phyloP scores from a whole-genome alignment of 2,888 invertebrate genomes.

The Agonopterix heracliana region DNA sequence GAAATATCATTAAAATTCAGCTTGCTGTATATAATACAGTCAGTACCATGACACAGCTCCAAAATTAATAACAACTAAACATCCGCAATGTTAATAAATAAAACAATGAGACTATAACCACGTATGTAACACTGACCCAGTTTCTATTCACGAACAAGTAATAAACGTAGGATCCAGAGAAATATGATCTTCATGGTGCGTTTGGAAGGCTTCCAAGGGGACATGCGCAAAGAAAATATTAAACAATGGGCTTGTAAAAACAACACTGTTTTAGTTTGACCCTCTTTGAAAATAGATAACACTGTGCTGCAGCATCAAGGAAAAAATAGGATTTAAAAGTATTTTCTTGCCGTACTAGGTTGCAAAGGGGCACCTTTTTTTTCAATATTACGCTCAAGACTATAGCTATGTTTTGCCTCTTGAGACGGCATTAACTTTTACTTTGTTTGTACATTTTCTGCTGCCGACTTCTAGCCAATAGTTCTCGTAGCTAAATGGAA shows the following conservation, averaged over 20 bases:
- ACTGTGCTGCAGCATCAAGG: too few relatives aligned
- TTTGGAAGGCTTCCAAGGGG: conserved; percentile 29
- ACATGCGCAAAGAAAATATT: conserved; percentile 16
- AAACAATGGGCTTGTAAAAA: conserved; percentile 7
- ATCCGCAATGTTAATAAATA: not conserved
- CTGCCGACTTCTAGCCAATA: too few relatives aligned
- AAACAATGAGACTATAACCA: not conserved
- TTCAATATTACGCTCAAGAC: too few relatives aligned
- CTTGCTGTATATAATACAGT: not conserved
- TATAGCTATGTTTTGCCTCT: too few relatives aligned
- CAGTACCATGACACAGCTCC: not conserved
- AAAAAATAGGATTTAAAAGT: too few relatives aligned
- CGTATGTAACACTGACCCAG: conserved; percentile 7
- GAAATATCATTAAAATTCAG: not conserved
- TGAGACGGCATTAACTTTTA: too few relatives aligned
- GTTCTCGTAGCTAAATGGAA: too few relatives aligned
- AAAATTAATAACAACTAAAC: not conserved
- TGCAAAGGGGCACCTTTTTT: too few relatives aligned
- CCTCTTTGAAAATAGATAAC: not conserved
- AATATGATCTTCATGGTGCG: conserved; percentile 24
- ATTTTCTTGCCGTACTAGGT: too few relatives aligned
- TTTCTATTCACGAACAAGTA: conserved; percentile 10
- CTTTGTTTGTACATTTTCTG: too few relatives aligned
- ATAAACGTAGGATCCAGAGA: conserved; percentile 14
- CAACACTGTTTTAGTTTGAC: not conserved